These are phyloP conservation scores for Pterostichus madidus DNA, from an alignment of 2,888 invertebrate species.

Conservation along the genomic window DNA sequence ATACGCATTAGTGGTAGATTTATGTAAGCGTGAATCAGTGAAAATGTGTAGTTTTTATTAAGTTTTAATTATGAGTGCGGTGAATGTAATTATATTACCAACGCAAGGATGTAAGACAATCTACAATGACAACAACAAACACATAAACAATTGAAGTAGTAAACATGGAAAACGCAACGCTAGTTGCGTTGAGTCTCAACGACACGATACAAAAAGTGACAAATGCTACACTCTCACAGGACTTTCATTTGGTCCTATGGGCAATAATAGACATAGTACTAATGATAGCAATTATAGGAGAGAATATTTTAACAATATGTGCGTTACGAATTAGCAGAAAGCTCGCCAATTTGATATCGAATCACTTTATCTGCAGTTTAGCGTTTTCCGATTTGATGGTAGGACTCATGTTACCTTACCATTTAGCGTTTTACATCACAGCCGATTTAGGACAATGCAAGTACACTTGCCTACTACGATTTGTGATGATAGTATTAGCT, in stretches of 20 bases:
- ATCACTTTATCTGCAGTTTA: constrained; percentile 88
- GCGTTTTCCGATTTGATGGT: constrained; percentile 90
- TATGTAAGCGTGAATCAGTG: constrained; percentile 26
- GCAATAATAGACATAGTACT: constrained; percentile 83
- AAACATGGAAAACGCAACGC: constrained; percentile 38
- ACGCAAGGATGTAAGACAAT: constrained; percentile 13
- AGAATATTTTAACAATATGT: constrained; percentile 87
- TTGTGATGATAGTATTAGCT: constrained; percentile 86
- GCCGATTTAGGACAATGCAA: constrained; percentile 81
- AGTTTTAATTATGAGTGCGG: constrained; percentile 20
- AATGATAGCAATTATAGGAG: constrained; percentile 84
- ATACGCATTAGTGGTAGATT: not conserved
- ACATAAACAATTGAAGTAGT: constrained; percentile 23
- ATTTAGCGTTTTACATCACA: constrained; percentile 86
- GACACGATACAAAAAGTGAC: constrained; percentile 4
- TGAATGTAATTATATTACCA: not conserved
- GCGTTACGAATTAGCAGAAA: constrained; percentile 86
- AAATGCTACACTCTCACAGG: not conserved
- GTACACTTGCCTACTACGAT: constrained; percentile 84
- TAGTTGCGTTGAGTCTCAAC: not conserved
- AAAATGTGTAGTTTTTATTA: constrained; percentile 20
- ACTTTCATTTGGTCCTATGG: constrained; percentile 76
- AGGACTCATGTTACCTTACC: constrained; percentile 88
- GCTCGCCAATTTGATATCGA: constrained; percentile 85
- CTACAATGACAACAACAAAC: constrained; percentile 1